These are phyloP conservation scores for Callospermophilus lateralis DNA, from an alignment of 2,113 vertebrate species.

Conservation along the genomic window DNA sequence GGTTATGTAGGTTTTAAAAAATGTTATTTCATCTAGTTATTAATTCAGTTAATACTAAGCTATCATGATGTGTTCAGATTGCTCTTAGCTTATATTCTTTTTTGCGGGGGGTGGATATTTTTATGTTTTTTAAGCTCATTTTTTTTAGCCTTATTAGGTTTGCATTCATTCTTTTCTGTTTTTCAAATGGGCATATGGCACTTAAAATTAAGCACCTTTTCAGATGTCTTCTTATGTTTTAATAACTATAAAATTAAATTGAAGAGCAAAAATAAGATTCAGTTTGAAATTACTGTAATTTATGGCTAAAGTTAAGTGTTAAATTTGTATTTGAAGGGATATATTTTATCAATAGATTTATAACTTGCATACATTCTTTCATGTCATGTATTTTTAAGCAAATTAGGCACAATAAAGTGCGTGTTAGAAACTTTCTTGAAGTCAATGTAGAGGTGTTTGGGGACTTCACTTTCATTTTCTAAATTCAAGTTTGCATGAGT, in stretches of 20 bases:
- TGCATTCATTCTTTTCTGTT: conserved; percentile 40
- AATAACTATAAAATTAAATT: conserved; percentile 59
- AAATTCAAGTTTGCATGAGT: not conserved
- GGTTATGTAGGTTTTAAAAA: not conserved
- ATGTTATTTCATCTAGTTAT: conserved; percentile 27
- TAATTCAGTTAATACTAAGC: conserved; percentile 60
- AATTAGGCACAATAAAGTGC: conserved; percentile 41
- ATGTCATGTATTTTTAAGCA: conserved; percentile 61
- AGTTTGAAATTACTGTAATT: conserved; percentile 56
- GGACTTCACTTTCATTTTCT: conserved; percentile 53
- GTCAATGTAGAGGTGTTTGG: conserved; percentile 12
- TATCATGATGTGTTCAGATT: conserved; percentile 7
- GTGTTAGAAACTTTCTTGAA: conserved; percentile 46
- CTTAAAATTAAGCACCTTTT: conserved; percentile 71
- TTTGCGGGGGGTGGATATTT: not conserved
- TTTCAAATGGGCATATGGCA: conserved; percentile 34
- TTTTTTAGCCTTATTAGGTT: conserved; percentile 44
- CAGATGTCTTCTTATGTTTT: conserved; percentile 46
- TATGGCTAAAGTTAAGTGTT: conserved; percentile 44
- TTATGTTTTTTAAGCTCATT: conserved; percentile 61
- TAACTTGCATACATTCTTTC: conserved; percentile 51
- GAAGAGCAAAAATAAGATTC: conserved; percentile 71
- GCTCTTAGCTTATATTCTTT: conserved; percentile 60
- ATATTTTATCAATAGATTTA: conserved; percentile 59
- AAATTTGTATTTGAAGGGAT: conserved; percentile 51